These are phyloP conservation scores for Cecropterus lyciades DNA, from an alignment of 1,140 invertebrate genomes.

Conservation along the genomic window DNA sequence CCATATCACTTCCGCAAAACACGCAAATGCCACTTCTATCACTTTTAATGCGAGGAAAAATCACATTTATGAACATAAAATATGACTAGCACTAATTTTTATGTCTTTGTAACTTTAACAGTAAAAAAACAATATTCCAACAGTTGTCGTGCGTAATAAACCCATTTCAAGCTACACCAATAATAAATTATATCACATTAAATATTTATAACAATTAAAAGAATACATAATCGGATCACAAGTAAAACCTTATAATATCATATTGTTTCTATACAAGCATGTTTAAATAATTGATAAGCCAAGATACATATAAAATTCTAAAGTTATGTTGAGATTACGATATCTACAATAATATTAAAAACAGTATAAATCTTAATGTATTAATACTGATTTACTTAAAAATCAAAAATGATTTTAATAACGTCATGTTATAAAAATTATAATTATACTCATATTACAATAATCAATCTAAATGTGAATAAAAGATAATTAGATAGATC, in stretches of 20 bases:
- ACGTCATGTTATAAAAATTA: constrained; percentile 12
- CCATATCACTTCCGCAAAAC: constrained; percentile 10
- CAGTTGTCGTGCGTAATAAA: not conserved
- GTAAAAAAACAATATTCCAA: constrained; percentile 13
- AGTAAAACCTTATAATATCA: constrained; percentile 10
- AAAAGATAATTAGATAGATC: no score
- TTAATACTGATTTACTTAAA: constrained; percentile 49
- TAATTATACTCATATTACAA: not conserved
- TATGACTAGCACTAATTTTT: constrained; percentile 60
- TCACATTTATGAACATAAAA: constrained; percentile 43
- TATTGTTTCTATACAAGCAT: constrained; percentile 4
- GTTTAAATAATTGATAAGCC: constrained; percentile 19
- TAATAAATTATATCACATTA: constrained; percentile 44
- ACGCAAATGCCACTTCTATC: constrained; percentile 30
- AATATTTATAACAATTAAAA: constrained; percentile 30
- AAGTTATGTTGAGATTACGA: constrained; percentile 40
- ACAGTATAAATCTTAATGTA: constrained; percentile 42
- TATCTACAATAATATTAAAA: constrained; percentile 46
- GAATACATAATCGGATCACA: constrained; percentile 32
- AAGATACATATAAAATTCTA: constrained; percentile 38
- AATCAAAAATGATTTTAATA: constrained; percentile 23
- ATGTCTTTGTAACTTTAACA: constrained; percentile 25
- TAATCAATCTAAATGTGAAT: not conserved
- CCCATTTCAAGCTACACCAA: constrained; percentile 8
- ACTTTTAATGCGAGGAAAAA: constrained; percentile 37